phyloP scores from a whole-genome alignment of 2,888 invertebrate genomes.

The Leptothorax acervorum region DNA sequence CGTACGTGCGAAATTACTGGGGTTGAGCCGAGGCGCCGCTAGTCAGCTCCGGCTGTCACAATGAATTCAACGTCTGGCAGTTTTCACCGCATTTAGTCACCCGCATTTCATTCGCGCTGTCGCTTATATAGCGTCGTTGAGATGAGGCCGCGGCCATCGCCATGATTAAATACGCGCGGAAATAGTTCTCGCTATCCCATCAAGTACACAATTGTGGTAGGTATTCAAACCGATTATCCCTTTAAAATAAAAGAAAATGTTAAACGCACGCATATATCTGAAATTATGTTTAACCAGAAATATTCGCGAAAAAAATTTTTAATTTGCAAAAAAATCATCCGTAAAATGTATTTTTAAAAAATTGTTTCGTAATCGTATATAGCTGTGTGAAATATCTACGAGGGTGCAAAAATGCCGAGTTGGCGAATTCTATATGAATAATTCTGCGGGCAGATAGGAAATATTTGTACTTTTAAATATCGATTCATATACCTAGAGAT shows the following conservation, averaged over 20 bases:
- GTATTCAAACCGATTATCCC: not conserved
- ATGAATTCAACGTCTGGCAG: slow-evolving; percentile 68
- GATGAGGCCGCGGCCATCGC: slow-evolving; percentile 28
- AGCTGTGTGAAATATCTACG: slow-evolving; percentile 2
- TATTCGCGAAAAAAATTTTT: not conserved
- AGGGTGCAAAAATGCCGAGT: not conserved
- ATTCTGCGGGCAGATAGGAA: not conserved
- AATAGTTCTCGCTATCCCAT: slow-evolving; percentile 23
- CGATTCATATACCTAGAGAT: not conserved
- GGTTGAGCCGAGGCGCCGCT: slow-evolving; percentile 44
- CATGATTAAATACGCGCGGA: slow-evolving; percentile 26
- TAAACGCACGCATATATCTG: not conserved
- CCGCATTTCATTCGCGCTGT: slow-evolving; percentile 58
- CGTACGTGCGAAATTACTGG: slow-evolving; percentile 62
- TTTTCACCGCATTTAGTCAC: slow-evolving; percentile 66
- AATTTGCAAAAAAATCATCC: not conserved
- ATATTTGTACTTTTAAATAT: slow-evolving; percentile 20
- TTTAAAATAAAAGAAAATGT: not conserved
- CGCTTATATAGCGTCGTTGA: slow-evolving; percentile 44
- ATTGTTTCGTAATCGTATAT: not conserved
- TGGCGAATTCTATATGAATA: slow-evolving; percentile 11
- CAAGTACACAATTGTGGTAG: not conserved
- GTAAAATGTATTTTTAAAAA: not conserved
- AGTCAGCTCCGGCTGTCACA: slow-evolving; percentile 62
- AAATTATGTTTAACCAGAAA: not conserved